Base-by-base conservation (phyloP, 1,140 invertebrate species). In the Drosophila santomea region DNA sequence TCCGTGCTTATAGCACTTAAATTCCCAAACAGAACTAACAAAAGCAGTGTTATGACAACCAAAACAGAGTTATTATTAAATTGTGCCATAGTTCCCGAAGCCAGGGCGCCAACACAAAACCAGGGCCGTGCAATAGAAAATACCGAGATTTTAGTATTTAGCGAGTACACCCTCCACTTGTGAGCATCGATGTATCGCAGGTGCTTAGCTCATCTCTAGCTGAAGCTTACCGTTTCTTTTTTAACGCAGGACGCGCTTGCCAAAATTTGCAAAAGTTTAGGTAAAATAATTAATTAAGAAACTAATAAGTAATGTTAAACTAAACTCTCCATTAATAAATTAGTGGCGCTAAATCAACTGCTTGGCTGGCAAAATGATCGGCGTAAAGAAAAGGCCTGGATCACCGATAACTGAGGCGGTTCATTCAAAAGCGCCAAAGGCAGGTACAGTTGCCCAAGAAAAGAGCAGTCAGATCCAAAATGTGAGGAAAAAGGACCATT, bases 31-130 rank as follows among this genome's bases (percentile, higher is more conserved):
- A 76, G 15, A n/a, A 55, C 44, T 32, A 75, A 12, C 15, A 75
- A 59, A 32, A 60, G 43, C 43, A 44, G 35, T 23, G 35, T 15
- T 75, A 14, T 41, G 36, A 45, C 58, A 74, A 57, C 54, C 32
- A 59, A 75, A 76, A 47, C 41, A 58, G 61, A 75, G 52, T 54
- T 35, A 47, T 39, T 51, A 51, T 51, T 11, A 51, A 51, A 75
- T 66, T 38, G 32, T 51, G 60, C 36, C 72, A 75, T 75, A 48
- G 72, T 51, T 41, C 58, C 41, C 58, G 44, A 15, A 14, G 6
- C 10, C 38, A 52, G 47, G 28, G 45, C 64, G 60, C 28, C 47
- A 44, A 64, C 20, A 20, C n/a, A 23, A 51, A 25, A 43, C 63
- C 28, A 36, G 1, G 6, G 7, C 10, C 3, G 12, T 2, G 35